A percentile compares a stretch with the other conserved stretches of the same genome.
These are phyloP conservation scores for Chloropsis hardwickii DNA, from an alignment of 2,113 vertebrate genomes.

Conservation along the genomic window DNA sequence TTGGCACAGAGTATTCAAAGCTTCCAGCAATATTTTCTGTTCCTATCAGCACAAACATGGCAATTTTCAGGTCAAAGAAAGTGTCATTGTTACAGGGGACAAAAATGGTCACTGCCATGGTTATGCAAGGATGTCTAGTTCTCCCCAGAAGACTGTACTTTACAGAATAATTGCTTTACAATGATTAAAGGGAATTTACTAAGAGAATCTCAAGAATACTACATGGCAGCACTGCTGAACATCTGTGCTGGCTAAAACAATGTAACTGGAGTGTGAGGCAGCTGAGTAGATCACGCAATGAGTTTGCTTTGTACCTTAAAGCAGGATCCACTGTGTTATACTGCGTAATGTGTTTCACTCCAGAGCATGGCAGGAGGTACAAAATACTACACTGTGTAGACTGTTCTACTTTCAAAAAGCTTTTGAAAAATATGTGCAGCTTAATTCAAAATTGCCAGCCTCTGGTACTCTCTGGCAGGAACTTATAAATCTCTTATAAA, in stretches of 20 bases:
- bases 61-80: neutral
- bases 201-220: neutral
- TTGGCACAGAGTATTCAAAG: neutral
- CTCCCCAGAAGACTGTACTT: neutral
- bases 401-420: neutral
- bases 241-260: neutral
- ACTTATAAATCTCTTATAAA: conserved; percentile 15
- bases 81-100: neutral
- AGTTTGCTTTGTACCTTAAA: neutral
- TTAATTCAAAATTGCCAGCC: conserved; percentile 48
- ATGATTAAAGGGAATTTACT: neutral
- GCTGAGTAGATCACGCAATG: neutral
- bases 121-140: neutral
- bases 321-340: neutral
- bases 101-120: rapidly evolving
- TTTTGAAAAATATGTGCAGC: conserved; percentile 46
- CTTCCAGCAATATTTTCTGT: neutral
- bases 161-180: neutral
- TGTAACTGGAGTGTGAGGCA: neutral
- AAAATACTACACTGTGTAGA: neutral
- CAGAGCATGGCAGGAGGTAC: neutral
- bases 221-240: neutral
- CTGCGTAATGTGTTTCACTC: neutral
- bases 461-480: conserved; percentile 32
- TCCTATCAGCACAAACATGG: neutral